These are phyloP conservation scores for Trissoscelio sp. DNA, from an alignment of 2,888 invertebrate genomes.

Conservation along the genomic window DNA sequence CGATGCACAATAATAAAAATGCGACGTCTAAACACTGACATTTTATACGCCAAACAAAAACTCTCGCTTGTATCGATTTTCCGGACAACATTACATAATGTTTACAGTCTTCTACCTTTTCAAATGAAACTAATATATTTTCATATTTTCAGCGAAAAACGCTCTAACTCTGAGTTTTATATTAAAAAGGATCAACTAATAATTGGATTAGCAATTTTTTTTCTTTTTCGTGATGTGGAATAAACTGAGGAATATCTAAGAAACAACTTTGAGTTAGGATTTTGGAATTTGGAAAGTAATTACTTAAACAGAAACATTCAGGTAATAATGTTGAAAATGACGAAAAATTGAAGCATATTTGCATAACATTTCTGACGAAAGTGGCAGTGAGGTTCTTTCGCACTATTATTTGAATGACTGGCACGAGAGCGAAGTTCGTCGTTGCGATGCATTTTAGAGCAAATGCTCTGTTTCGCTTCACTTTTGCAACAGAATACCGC, in stretches of 20 bases:
- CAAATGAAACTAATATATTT: too few species aligned
- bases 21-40: conserved; percentile 17
- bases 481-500: conserved; percentile 33
- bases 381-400: conserved; percentile 6
- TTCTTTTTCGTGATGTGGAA: too few species aligned
- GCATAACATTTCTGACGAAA: conserved; percentile 21
- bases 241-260: too few species aligned
- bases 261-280: too few species aligned
- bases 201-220: too few species aligned
- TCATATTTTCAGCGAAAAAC: too few species aligned
- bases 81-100: conserved; percentile 12
- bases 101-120: neutral
- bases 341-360: conserved; percentile 6
- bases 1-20: conserved; percentile 35
- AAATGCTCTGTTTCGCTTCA: conserved; percentile 21
- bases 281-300: too few species aligned
- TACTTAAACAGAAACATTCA: neutral
- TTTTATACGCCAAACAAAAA: conserved; percentile 11
- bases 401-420: conserved; percentile 49
- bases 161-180: too few species aligned
- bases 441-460: conserved; percentile 29
- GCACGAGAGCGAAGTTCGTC: conserved; percentile 24
- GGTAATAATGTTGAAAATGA: neutral
- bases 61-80: conserved; percentile 27
- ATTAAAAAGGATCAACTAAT: too few species aligned